Percentiles rank a stretch among this genome's conserved stretches.
Evolutionary conservation across 2,113 vertebrate species (phyloP).

Genomic region (Daphoenositta chrysoptera): DNA sequence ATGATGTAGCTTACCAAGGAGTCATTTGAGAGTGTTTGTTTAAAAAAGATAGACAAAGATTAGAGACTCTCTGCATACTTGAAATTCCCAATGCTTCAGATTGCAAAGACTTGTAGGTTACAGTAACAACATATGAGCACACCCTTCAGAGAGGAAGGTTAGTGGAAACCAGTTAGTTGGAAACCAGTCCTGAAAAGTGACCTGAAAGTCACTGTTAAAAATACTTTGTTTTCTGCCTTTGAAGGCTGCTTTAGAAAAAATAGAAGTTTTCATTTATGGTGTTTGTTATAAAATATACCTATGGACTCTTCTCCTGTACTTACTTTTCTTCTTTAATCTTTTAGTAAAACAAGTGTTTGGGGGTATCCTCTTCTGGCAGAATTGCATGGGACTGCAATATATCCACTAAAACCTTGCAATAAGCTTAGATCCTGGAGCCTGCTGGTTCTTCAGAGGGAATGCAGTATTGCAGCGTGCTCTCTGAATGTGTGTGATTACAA

Average conservation of each 20-base stretch:
- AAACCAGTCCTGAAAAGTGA: background rate
- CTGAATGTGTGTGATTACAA: background rate
- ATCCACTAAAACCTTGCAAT: background rate
- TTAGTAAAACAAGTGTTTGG: background rate
- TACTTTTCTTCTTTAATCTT: background rate
- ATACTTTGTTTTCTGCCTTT: background rate
- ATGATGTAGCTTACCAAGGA: background rate
- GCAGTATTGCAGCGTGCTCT: background rate
- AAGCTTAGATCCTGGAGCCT: background rate
- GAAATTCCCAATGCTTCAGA: background rate
- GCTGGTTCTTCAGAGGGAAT: background rate
- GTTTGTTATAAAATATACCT: background rate
- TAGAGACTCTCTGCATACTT: background rate
- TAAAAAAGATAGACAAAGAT: background rate
- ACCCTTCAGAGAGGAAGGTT: background rate
- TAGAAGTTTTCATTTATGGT: rapidly evolving
- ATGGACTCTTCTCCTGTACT: background rate
- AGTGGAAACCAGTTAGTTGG: background rate
- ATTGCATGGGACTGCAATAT: background rate
- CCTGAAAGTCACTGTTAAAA: background rate
- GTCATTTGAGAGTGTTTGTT: background rate
- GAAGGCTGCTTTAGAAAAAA: background rate
- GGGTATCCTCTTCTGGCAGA: background rate
- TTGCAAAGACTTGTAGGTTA: background rate
- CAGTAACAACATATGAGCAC: background rate